A percentile compares a stretch with the other conserved stretches of the same genome.
Evolutionary conservation across 2,888 invertebrate genomes (phyloP).

Genomic region (Ichneumoninae sp.): DNA sequence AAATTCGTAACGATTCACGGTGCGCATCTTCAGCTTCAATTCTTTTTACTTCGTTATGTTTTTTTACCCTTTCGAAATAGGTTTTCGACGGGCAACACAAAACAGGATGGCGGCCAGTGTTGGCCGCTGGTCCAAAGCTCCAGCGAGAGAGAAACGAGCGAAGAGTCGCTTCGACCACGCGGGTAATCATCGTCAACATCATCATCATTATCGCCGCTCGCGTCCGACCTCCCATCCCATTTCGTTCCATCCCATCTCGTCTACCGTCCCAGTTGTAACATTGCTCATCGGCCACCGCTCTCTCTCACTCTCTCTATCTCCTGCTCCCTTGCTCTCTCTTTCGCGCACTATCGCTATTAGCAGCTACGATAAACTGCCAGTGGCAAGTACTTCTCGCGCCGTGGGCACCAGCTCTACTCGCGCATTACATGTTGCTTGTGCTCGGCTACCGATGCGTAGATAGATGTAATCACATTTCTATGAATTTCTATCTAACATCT

Average conservation of each 20-base stretch:
- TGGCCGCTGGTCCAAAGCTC: constrained; percentile 50
- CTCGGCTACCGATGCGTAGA: constrained; percentile 62
- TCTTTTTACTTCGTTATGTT: constrained; percentile 33
- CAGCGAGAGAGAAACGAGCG: constrained; percentile 54
- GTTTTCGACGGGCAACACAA: constrained; percentile 41
- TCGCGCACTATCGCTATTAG: constrained; percentile 73
- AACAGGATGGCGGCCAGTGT: constrained; percentile 48
- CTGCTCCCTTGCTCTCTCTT: constrained; percentile 24
- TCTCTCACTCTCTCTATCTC: constrained; percentile 24
- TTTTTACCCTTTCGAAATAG: constrained; percentile 53
- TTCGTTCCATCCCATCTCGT: constrained; percentile 75
- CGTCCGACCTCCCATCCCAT: constrained; percentile 68
- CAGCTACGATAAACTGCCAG: constrained; percentile 76
- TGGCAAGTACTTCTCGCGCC: constrained; percentile 76
- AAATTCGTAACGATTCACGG: constrained; percentile 49
- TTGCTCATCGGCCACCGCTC: constrained; percentile 48
- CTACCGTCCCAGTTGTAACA: constrained; percentile 73
- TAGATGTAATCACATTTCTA: constrained; percentile 14
- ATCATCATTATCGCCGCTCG: constrained; percentile 78
- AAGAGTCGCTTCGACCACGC: constrained; percentile 73
- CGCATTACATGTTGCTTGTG: constrained; percentile 53
- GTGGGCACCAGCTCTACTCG: constrained; percentile 61
- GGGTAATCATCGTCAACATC: constrained; percentile 83
- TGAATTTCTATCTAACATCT: constrained; percentile 6
- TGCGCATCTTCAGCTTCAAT: constrained; percentile 28